Evolutionary conservation across 2,113 vertebrate genomes (phyloP).

Genomic region (Terrapene triunguis): DNA sequence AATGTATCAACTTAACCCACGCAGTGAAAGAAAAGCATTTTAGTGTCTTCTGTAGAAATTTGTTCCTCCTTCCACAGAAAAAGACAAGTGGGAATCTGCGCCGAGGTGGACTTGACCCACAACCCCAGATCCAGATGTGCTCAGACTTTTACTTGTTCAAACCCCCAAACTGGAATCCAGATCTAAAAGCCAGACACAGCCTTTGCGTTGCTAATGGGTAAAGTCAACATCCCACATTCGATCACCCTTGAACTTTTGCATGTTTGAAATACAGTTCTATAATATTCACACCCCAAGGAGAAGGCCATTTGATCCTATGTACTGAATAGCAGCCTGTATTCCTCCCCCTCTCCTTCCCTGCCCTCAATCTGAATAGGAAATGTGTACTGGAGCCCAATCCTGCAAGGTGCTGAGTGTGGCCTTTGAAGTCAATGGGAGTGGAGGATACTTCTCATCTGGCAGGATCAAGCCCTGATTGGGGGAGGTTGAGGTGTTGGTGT

Average conservation of each 20-base stretch:
- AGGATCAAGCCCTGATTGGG: not conserved
- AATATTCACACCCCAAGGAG: constrained; percentile 16
- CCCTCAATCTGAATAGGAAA: not conserved
- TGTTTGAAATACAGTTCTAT: not conserved
- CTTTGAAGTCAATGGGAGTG: constrained; percentile 59
- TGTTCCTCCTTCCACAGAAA: not conserved
- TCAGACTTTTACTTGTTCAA: not conserved
- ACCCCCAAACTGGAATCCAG: not conserved
- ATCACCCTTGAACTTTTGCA: constrained; percentile 29
- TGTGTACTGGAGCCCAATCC: too few relatives aligned
- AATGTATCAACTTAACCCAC: not conserved
- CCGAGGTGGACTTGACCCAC: constrained; percentile 5
- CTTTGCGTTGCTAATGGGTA: not conserved
- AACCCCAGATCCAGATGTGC: accelerated
- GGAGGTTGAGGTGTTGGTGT: not conserved
- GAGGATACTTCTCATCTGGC: constrained; percentile 3
- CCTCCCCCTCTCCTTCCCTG: not conserved
- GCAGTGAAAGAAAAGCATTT: not conserved
- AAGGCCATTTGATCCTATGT: constrained; percentile 47
- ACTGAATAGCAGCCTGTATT: constrained; percentile 13
- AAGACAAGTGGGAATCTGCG: not conserved
- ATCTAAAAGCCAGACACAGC: constrained; percentile 8
- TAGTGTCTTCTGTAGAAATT: not conserved
- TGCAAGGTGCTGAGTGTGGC: not conserved
- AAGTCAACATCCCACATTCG: not conserved